phyloP scores from a whole-genome alignment of 2,797 vertebrate genomes.

The Coregonus sp. region DNA sequence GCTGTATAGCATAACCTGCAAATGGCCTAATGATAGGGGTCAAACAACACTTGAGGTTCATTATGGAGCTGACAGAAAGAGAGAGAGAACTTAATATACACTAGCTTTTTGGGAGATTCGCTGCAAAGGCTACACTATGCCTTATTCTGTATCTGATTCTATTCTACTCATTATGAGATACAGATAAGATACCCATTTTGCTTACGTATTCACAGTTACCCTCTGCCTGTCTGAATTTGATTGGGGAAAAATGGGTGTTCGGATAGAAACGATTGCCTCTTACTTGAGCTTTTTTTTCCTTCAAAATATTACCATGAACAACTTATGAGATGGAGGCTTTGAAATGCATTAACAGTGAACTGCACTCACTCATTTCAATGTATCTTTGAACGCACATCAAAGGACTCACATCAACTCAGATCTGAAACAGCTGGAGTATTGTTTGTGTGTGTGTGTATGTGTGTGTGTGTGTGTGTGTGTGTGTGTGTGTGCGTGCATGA shows the following conservation, averaged over 20 bases:
- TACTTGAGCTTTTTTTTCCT: slow-evolving; percentile 22
- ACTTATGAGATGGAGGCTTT: slow-evolving; percentile 45
- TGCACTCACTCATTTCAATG: slow-evolving; percentile 44
- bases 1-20: not conserved
- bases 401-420: slow-evolving; percentile 50
- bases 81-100: too few species aligned
- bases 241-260: too few species aligned
- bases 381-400: slow-evolving; percentile 57
- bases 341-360: slow-evolving; percentile 51
- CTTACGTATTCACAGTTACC: slow-evolving; percentile 32
- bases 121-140: too few species aligned
- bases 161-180: too few species aligned
- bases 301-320: slow-evolving; percentile 56
- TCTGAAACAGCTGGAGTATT: slow-evolving; percentile 40
- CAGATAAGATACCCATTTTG: too few species aligned
- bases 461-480: too few species aligned
- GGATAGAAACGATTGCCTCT: too few species aligned
- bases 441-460: too few species aligned
- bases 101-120: too few species aligned
- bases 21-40: slow-evolving; percentile 78
- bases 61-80: slow-evolving; percentile 48
- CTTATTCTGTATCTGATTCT: too few species aligned
- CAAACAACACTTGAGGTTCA: slow-evolving; percentile 81
- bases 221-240: too few species aligned
- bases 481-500: not conserved